Percentiles rank a stretch among this genome's conserved stretches.
phyloP scores from a whole-genome alignment of 1,140 invertebrate species.

The Atta cephalotes region DNA sequence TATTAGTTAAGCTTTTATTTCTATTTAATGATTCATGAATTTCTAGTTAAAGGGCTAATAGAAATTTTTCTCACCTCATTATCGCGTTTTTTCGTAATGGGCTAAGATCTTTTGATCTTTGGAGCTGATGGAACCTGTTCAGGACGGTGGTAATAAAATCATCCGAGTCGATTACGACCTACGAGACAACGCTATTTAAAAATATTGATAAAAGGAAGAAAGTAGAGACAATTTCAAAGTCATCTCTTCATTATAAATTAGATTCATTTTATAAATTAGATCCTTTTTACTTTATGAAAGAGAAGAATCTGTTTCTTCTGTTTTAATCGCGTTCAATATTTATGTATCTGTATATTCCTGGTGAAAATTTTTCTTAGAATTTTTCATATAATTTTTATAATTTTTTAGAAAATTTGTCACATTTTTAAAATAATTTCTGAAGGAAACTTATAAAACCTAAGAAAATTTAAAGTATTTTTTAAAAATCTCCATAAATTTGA shows the following conservation, averaged over 20 bases:
- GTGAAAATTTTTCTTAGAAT: too few relatives aligned
- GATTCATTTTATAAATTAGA: background rate
- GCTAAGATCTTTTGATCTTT: constrained; percentile 76
- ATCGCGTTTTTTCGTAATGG: constrained; percentile 73
- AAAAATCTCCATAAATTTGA: too few relatives aligned
- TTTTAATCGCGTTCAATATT: background rate
- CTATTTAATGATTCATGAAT: background rate
- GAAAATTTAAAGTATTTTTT: too few relatives aligned
- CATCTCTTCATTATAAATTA: background rate
- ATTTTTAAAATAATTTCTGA: too few relatives aligned
- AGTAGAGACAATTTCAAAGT: background rate
- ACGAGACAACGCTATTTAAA: constrained; percentile 16
- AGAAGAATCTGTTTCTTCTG: background rate
- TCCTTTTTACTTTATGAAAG: background rate
- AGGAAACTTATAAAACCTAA: too few relatives aligned
- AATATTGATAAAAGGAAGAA: background rate
- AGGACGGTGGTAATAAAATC: constrained; percentile 88
- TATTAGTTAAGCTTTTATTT: background rate
- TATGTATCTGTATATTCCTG: too few relatives aligned
- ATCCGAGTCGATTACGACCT: constrained; percentile 87
- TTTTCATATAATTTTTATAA: too few relatives aligned
- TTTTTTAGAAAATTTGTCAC: too few relatives aligned
- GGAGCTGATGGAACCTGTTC: constrained; percentile 82
- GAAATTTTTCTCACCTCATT: constrained; percentile 73
- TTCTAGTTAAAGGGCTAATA: background rate